Conservation (phyloP, 2,797 vertebrate species). For the Macroramphosus scolopax region DNA sequence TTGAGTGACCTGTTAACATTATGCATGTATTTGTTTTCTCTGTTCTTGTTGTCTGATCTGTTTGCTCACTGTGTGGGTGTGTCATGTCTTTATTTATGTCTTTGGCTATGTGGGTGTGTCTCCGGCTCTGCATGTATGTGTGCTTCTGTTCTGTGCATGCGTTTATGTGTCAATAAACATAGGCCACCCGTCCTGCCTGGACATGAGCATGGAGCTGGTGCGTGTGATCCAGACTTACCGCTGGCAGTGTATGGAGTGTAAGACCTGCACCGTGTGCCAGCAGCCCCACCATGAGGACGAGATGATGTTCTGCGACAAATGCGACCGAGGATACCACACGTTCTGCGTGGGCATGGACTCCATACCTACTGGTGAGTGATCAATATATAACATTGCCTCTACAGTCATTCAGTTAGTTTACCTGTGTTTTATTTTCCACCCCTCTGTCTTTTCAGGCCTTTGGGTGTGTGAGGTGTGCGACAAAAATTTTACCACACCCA, state of each 20-base stretch:
- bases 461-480: conserved; percentile 97
- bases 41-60: conserved; percentile 2
- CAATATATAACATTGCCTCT: too few species aligned
- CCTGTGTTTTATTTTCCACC: not conserved
- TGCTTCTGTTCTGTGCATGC: conserved; percentile 19
- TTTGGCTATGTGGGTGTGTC: too few species aligned
- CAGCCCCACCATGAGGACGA: conserved; percentile 98
- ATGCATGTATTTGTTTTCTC: not conserved
- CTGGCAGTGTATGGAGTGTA: conserved; percentile 99
- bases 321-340: conserved; percentile 97
- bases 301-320: conserved; percentile 99
- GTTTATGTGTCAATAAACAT: conserved; percentile 17
- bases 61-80: not conserved
- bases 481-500: conserved; percentile 84
- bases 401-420: not conserved
- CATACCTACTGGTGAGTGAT: conserved; percentile 88
- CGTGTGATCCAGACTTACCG: conserved; percentile 93
- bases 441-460: conserved; percentile 82
- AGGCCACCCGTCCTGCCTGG: conserved; percentile 98
- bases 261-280: conserved; percentile 94
- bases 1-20: too few species aligned
- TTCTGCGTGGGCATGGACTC: conserved; percentile 96
- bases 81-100: too few species aligned
- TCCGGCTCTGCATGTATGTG: conserved; percentile 4
- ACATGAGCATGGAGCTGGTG: conserved; percentile 91